Base-by-base conservation (phyloP, 2,888 invertebrate genomes). In the Philereme transversata region DNA sequence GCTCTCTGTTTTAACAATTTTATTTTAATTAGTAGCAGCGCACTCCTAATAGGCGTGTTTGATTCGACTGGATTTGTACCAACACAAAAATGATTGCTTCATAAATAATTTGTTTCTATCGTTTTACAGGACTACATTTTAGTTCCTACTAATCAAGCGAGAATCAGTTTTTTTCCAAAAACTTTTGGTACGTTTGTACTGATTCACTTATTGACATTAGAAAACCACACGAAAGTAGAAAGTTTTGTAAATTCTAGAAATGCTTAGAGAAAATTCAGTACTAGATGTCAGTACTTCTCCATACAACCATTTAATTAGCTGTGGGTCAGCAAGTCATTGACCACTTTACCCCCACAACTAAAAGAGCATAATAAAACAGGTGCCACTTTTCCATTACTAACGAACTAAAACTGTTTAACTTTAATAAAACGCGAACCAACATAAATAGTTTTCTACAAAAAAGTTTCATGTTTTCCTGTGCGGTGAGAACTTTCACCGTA, bases 21-120 rank as follows among this genome's bases (percentile, higher is more conserved):
- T 89, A 86, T 91, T 91, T 90, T 90, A 91, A 91, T 91, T 90
- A 91, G 90, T 85, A 87, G 76, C 87, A 83, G 84, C 84, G 78
- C 79, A 78, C 83, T 72, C 78, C 76, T 87, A 87, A 87, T 86
- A 84, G 86, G 79, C 77, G 82, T 78, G 83, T 86, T 88, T 83
- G 81, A 82, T 87, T 85, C 81, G 78, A 70, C 81, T 75, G 76
- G 69, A 67, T 77, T 84, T 83, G 83, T 79, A 52, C 54, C 46
- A 46, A 40, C 41, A 60, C 52, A 52, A 55, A 51, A 43, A 40
- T 41, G 22, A 46, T 65, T 55, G 50, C 46, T 35, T 51, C 41
- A 48, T 48, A 47, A 56, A 56, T 51, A 9, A 43, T 51, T 60
- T 56, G 34, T 45, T 33, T 36, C 38, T 54, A 36, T 43, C 33